Base-by-base conservation (phyloP, 2,888 invertebrate genomes). In the Rhodophaea formosa region DNA sequence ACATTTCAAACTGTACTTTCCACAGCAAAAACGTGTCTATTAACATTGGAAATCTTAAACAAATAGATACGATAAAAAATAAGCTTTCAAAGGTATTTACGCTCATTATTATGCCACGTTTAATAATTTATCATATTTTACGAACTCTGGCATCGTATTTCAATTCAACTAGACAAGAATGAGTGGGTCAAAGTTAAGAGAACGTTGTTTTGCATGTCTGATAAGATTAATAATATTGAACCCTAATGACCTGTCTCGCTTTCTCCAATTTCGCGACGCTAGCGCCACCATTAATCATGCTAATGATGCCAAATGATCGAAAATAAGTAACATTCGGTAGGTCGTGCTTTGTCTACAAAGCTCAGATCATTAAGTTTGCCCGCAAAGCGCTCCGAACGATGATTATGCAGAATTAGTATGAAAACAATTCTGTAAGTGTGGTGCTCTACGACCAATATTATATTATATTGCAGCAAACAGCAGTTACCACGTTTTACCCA, bases 171-270 rank as follows among this genome's bases (percentile, higher is more conserved):
- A 17, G 23, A 47, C 47, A 35, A 12, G 46, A 46, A 5, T 23
- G 23, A 10, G 29, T 30, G 30, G 14, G 30, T 47, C 47, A 47
- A 30, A 47, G 14, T 30, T 30, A 30, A 29, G 46, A 45, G 71
- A 68, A 68, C 68, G 71, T 71, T 69, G 72, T 74, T 74, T 75
- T 61, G 70, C 70, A 73, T 77, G 75, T 72, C 72, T 62, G 66
- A 71, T 66, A 73, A 75, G 74, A 78, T 77, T 77, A 74, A 77
- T 80, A 74, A 69, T 65, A 62, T 61, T 70, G 73, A 77, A 74
- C 74, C 70, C 61, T 56, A 61, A 61, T 69, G 71, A 74, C 74
- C 63, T 63, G 64, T 68, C 71, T 62, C 55, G 60, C 78, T 81
- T 80, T 81, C 82, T 75, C 74, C 67, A 69, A 65, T 66, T 74